Evolutionary conservation across 2,797 vertebrate genomes (phyloP), one percentile per base, ranked within the genome.

Genomic region (Lacerta agilis): DNA sequence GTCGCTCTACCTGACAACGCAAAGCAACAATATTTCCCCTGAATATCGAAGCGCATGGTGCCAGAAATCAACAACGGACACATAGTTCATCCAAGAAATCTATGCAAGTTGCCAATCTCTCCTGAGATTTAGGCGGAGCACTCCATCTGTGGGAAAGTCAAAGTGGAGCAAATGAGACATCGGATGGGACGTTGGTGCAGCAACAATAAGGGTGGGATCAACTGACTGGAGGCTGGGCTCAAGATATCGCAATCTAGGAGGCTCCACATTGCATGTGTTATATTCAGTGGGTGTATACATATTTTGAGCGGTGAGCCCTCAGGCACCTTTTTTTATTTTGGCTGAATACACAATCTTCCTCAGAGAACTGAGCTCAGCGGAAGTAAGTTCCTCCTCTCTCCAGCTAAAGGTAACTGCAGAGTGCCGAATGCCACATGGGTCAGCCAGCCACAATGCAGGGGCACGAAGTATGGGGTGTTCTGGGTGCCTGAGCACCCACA

Each of bases 1-100:
- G 72, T 81, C 80, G 66, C 36, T 86, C 79, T 88, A 94, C 91
- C 90, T 95, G 94, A 96, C 80, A 38, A 92, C 91, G 77, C 83
- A 89, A 91, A 93, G 81, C 61, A 91, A 91, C 83, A 94, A 88
- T 61, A 15, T 55, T 55, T 55, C 13, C 10, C 49, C 49, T 55
- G 49, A 55, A 55, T 55, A 88, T 79, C 36, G 85, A 86, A 83
- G 58, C 45, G 71, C 5, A 43, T 17, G 29, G 67, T 75, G 25
- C 3, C 6, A 23, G 43, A 69, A 67, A 33, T 91, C 55, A 79
- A 79, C 83, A 93, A 69, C 4, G 33, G 36, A 5, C 27, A 1
- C 38, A 18, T 85, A 75, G 27, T 10, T 76, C 66, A 89, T 87
- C 58, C 5, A 33, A 84, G 25, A 87, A 69, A 7, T 17, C 55